Evolutionary conservation across 1,140 invertebrate species (phyloP), one percentile per base, ranked within the genome.

Genomic region (Lepidostoma basale): DNA sequence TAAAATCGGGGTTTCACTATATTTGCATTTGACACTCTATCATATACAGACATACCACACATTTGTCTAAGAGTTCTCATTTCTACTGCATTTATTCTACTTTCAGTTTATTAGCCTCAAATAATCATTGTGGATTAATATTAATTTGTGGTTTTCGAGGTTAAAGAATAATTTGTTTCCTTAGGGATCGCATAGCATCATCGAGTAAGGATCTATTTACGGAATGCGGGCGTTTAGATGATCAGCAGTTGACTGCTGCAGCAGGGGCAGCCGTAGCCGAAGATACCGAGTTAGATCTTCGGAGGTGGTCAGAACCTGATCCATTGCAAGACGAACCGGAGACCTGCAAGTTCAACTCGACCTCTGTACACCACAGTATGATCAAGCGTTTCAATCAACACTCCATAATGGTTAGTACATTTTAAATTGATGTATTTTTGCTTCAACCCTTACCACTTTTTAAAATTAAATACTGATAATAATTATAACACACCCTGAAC

Each of bases 331-430:
- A 73, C 12, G 67, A 66, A 1, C 16, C 30, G 6, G 26, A 52
- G 3, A 30, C 62, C n/a, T 25, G n/a, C 8, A 39, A 54, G n/a
- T 10, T 20, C 8, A 23, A 14, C 10, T 39, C 63, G 10, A 45
- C 62, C 10, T 73, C 89, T 68, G 89, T 95, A 69, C 95, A 96
- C 82, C 89, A 93, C 77, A 94, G 89, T 74, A 95, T 97, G 91
- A 97, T 98, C 44, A 94, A 96, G 79, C 85, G 92, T 66, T 98
- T 98, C 78, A 98, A 98, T 86, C 95, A 98, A 83, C 96, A 98
- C 82, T 98, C 96, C 59, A 97, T 97, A 67, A 97, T 97, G 92
- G 92, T 81, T 45, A 70, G 42, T 62, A 58, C 26, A 26, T 59
- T 14, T 49, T 8, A 5, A 45, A 8, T 45, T 45, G 5, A 33